Conservation (phyloP, 2,797 vertebrate species). For the Siniperca obscura region DNA sequence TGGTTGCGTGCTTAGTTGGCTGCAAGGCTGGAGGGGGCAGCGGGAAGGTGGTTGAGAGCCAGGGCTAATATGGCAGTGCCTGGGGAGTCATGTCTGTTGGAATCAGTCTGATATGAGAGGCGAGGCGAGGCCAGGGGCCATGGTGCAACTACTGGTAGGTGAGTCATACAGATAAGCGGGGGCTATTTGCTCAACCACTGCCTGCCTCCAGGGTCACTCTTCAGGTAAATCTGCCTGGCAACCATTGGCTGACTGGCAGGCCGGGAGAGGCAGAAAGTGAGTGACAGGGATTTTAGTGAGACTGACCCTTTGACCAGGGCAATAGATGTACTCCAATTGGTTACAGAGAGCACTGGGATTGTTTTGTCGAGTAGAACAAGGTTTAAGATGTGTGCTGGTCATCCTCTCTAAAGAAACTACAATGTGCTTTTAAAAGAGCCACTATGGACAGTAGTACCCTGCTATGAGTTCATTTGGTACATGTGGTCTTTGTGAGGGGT, state of each 20-base stretch:
- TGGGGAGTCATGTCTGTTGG: constrained; percentile 67
- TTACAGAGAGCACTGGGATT: background rate
- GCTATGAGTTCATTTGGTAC: background rate
- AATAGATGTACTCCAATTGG: background rate
- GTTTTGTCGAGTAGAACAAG: background rate
- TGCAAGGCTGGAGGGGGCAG: constrained; percentile 25
- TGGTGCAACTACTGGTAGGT: constrained; percentile 56
- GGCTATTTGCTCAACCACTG: constrained; percentile 63
- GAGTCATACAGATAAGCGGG: constrained; percentile 70
- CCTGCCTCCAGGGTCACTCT: constrained; percentile 53
- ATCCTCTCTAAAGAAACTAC: background rate
- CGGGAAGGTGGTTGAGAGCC: constrained; percentile 23
- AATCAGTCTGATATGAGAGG: constrained; percentile 74
- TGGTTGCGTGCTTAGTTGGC: constrained; percentile 53
- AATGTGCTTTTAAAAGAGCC: background rate
- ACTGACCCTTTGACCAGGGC: constrained; percentile 25
- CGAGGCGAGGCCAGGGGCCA: constrained; percentile 60
- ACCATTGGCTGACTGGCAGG: constrained; percentile 42
- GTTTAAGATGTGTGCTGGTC: background rate
- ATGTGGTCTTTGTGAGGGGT: background rate
- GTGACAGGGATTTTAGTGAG: constrained; percentile 38
- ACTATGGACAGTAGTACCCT: background rate
- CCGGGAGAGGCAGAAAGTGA: constrained; percentile 8
- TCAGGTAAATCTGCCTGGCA: constrained; percentile 64
- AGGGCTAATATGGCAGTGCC: constrained; percentile 62